Base-by-base conservation (phyloP, 2,797 vertebrate genomes). In the Clarias platycephalus region DNA sequence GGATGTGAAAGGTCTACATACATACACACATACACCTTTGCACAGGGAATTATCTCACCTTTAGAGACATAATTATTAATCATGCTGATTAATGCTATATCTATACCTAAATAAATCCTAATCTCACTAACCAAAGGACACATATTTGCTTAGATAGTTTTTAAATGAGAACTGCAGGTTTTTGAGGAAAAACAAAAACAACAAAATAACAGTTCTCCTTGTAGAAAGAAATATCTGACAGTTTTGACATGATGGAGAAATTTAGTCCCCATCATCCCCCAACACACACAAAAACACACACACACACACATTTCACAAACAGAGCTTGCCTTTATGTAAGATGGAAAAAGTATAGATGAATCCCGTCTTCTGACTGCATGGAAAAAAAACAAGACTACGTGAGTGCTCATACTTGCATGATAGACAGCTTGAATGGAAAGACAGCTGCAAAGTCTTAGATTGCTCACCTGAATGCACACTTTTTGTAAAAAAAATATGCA, bases 341-440 rank as follows among this genome's bases (percentile, higher is more conserved):
- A 72, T 49, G 58, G n/a, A n/a, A 37, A 63, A 34, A 44, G 10
- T 62, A 16, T 13, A 63, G 76, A 78, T 10, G 6, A 86, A 60
- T 80, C 70, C 58, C 34, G 76, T 57, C 37, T 68, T 67, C 63
- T 86, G 37, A 55, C 83, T 85, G 80, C 76, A 81, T 44, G 20
- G 18, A 34, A 22, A 7, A 63, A 34, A 37, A 72, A 55, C 9
- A 28, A 76, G 68, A 70, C 66, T 72, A 78, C 70, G 26, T 78
- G 34, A n/a, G 13, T 28, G 10, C 13, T 26, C 40, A 28, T 62
- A 58, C n/a, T 66, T 81, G 24, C 10, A 49, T 60, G 53, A 31
- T 63, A 49, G 57, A 28, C 53, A 70, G 15, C 80, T 37, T n/a
- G 80, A 70, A 22, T 60, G 20, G 10, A 81, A 71, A 53, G 77